Evolutionary conservation across 2,113 vertebrate species (phyloP).

Genomic region (Apeltes quadracus): DNA sequence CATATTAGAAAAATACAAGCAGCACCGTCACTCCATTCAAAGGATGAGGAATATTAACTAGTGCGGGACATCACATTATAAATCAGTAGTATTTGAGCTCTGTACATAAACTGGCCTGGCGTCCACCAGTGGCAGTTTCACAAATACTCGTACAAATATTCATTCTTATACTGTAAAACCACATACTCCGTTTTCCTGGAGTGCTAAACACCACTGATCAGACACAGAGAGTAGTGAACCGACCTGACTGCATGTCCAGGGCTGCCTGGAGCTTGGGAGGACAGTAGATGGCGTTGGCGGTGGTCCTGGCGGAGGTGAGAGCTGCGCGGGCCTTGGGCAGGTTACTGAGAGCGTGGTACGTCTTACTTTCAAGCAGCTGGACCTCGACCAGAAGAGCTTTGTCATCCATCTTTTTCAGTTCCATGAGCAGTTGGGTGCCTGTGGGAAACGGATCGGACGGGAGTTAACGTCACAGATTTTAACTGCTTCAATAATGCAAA

Average conservation of each 20-base stretch:
- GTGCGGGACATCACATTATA: background rate
- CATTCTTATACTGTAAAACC: too few species aligned
- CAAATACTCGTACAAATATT: background rate
- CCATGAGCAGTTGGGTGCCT: constrained; percentile 94
- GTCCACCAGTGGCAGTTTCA: background rate
- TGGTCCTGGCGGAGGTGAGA: constrained; percentile 97
- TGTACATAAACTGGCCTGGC: background rate
- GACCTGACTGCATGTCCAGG: constrained; percentile 99
- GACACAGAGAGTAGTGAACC: background rate
- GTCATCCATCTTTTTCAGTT: constrained; percentile 99
- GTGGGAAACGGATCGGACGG: background rate
- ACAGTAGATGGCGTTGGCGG: constrained; percentile 98
- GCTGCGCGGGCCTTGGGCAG: constrained; percentile 97
- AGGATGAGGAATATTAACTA: background rate
- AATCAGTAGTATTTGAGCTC: background rate
- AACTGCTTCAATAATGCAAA: background rate
- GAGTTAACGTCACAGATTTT: background rate
- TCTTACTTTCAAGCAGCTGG: constrained; percentile 98
- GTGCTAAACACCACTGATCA: background rate
- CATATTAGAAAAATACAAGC: background rate
- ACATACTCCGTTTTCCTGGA: background rate
- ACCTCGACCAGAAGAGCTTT: constrained; percentile 99
- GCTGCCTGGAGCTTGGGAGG: constrained; percentile 98
- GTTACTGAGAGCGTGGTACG: constrained; percentile 98
- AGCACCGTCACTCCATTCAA: too few species aligned